Evolutionary conservation across 1,140 invertebrate species (phyloP).

Genomic region (Trachymyrmex septentrionalis): DNA sequence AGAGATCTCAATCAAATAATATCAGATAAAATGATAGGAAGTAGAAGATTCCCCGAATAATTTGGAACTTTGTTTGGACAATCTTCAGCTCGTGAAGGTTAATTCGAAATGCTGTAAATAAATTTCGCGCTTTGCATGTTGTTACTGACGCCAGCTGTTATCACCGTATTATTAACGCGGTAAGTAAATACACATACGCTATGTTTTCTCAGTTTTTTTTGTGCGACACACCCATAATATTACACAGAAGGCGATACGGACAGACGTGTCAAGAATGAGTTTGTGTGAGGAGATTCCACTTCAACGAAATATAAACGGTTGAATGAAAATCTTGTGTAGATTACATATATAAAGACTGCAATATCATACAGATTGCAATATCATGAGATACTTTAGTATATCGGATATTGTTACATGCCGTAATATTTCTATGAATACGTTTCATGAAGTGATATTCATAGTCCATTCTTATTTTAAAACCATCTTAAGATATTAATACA

Average conservation of each 20-base stretch:
- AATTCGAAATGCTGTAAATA: conserved; percentile 19
- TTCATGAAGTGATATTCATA: too few species aligned
- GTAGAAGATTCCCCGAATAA: background rate
- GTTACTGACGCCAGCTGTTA: conserved; percentile 43
- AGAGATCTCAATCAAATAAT: conserved; percentile 15
- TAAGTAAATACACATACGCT: background rate
- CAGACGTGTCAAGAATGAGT: background rate
- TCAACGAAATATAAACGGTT: conserved; percentile 5
- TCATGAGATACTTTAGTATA: background rate
- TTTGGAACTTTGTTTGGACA: conserved; percentile 33
- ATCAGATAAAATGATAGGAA: conserved; percentile 17
- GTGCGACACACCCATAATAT: conserved; percentile 12
- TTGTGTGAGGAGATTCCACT: background rate
- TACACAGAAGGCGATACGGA: background rate
- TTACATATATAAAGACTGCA: conserved; percentile 34
- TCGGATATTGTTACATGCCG: too few species aligned
- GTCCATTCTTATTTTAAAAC: too few species aligned
- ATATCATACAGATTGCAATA: background rate
- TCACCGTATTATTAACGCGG: conserved; percentile 32
- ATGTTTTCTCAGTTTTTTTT: conserved; percentile 26
- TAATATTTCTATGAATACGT: too few species aligned
- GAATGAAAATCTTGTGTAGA: conserved; percentile 29
- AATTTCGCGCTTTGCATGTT: conserved; percentile 9
- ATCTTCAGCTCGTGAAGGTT: conserved; percentile 17
- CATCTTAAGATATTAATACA: too few species aligned